Conservation (phyloP, 1,140 invertebrate species). For the Zaprionus kolodkinae region DNA sequence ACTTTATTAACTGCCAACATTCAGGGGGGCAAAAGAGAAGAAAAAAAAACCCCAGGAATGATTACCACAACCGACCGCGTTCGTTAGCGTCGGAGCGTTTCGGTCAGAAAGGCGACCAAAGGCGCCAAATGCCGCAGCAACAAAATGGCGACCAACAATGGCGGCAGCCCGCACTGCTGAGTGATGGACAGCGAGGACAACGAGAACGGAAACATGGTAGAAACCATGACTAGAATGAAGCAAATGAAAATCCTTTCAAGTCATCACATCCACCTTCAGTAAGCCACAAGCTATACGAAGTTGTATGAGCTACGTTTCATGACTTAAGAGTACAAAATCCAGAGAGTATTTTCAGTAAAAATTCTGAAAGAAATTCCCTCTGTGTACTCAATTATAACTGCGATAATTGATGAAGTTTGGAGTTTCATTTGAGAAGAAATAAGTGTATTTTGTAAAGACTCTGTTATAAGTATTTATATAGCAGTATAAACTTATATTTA, state of each 20-base stretch:
- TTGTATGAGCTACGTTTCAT: constrained; percentile 3
- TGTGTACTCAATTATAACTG: neutral
- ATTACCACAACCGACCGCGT: constrained; percentile 42
- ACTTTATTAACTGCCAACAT: constrained; percentile 58
- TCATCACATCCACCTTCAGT: constrained; percentile 13
- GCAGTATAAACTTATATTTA: neutral
- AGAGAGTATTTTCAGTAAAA: neutral
- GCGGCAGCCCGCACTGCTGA: constrained; percentile 19
- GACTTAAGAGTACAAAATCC: constrained; percentile 2
- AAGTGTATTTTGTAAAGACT: neutral
- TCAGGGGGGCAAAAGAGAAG: constrained; percentile 13
- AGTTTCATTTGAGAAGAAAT: neutral
- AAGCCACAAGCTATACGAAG: constrained; percentile 12
- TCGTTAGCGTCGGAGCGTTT: constrained; percentile 26
- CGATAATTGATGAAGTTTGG: neutral
- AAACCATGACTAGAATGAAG: neutral
- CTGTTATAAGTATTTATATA: neutral
- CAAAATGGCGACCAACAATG: constrained; percentile 42
- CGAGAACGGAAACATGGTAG: neutral
- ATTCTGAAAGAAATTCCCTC: neutral
- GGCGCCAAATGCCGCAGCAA: constrained; percentile 44
- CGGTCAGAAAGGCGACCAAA: constrained; percentile 26
- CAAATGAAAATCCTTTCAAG: constrained; percentile 12
- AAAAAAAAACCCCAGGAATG: constrained; percentile 30
- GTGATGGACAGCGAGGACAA: constrained; percentile 37